Base-by-base conservation (phyloP, 2,113 vertebrate species). In the Salminus brasiliensis region DNA sequence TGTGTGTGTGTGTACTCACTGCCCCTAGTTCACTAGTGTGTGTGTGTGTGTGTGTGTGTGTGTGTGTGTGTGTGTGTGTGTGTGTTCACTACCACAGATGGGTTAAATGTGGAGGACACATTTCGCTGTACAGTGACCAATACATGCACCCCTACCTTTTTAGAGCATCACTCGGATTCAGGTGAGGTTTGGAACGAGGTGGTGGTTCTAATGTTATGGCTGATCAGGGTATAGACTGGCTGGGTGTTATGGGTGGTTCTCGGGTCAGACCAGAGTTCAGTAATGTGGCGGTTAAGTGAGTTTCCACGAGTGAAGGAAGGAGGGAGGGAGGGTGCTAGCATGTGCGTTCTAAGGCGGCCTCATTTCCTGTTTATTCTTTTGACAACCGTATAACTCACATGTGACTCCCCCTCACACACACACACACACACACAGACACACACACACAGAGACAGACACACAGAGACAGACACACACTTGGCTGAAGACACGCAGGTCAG, bases 291-390 rank as follows among this genome's bases (percentile, higher is more conserved):
- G 21, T 66, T 66, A 66, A n/a, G 62, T 66, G 8, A 36, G n/a
- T 66, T 66, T 65, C 18, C 32, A 23, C 10, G 8, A 39, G 8
- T 39, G 60, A 21, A 21, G 11, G 62, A 34, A 8, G 25, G 60
- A 18, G n/a, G 11, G 62, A 34, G 16, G 25, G 60, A 18, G n/a
- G 30, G 57, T 25, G 29, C 45, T 29, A 39, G 63, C 8, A 12
- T 25, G 43, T 25, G 13, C 60, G 15, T 32, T 65, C 32, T 27
- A 12, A 70, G 32, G 66, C 45, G 25, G 55, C 43, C 32, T 80
- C 25, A 34, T 70, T 74, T 84, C 82, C 82, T 76, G 78, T 80
- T 76, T 59, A 32, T 49, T 70, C 63, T 43, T 74, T 41, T 63
- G 43, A 27, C 30, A 60, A 62, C 16, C 32, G 57, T 55, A 43